Conservation (phyloP, 1,140 invertebrate species). For the Colletes latitarsis region DNA sequence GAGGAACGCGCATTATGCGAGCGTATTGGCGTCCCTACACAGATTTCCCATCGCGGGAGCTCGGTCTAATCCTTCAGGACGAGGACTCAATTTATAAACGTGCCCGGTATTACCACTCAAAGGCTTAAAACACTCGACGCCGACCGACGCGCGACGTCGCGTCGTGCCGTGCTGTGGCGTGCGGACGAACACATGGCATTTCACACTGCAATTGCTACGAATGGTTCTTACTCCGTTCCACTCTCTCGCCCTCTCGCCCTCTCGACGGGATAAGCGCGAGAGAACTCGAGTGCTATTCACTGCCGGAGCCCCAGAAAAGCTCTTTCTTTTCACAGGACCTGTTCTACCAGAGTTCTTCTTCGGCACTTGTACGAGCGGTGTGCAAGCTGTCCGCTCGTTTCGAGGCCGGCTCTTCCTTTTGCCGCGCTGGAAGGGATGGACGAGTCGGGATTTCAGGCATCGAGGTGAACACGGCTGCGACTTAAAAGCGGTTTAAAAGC, state of each 20-base stretch:
- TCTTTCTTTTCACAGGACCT: constrained; percentile 40
- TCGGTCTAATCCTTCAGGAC: constrained; percentile 66
- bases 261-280: constrained; percentile 38
- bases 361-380: constrained; percentile 9
- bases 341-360: constrained; percentile 1
- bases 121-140: constrained; percentile 71
- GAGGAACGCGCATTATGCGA: constrained; percentile 59
- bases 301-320: constrained; percentile 14
- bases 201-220: constrained; percentile 69
- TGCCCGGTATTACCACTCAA: constrained; percentile 67
- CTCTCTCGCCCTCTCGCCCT: not conserved
- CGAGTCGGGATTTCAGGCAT: constrained; percentile 9
- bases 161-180: constrained; percentile 47
- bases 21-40: constrained; percentile 54
- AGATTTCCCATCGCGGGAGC: constrained; percentile 65
- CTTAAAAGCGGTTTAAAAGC: constrained; percentile 57
- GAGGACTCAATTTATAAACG: constrained; percentile 74
- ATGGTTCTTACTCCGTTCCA: constrained; percentile 27
- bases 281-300: constrained; percentile 46
- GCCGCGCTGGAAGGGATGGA: not conserved
- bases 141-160: constrained; percentile 30
- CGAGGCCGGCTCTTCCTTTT: not conserved
- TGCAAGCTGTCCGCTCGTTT: constrained; percentile 4
- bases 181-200: constrained; percentile 62
- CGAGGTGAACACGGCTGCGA: constrained; percentile 21